phyloP scores from a whole-genome alignment of 2,888 invertebrate species.

The Heteromurus nitidus region DNA sequence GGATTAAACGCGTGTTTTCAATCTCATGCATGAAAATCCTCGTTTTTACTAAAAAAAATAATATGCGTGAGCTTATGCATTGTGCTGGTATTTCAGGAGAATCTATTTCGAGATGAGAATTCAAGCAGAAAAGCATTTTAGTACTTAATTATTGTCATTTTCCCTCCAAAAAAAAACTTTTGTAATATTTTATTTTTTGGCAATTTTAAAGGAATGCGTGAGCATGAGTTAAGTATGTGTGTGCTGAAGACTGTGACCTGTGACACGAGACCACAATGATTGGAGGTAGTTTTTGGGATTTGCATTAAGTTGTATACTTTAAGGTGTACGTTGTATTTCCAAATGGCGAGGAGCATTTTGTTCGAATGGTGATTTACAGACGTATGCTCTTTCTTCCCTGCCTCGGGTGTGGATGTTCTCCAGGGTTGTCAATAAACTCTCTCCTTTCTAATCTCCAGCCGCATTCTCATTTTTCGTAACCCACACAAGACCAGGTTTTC shows the following conservation, averaged over 20 bases:
- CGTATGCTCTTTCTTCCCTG: too few relatives aligned
- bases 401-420: too few relatives aligned
- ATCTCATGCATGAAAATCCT: neutral
- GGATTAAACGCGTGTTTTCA: too few relatives aligned
- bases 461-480: too few relatives aligned
- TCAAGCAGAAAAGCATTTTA: conserved; percentile 16
- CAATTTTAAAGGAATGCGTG: neutral
- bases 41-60: too few relatives aligned
- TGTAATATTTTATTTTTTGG: conserved; percentile 14
- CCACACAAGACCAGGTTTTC: too few relatives aligned
- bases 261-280: conserved; percentile 47
- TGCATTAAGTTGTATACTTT: conserved; percentile 17
- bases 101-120: too few relatives aligned
- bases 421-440: too few relatives aligned
- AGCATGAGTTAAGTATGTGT: too few relatives aligned
- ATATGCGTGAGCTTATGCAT: too few relatives aligned
- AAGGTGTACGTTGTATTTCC: conserved; percentile 31
- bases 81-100: too few relatives aligned
- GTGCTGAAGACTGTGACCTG: conserved; percentile 43
- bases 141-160: conserved; percentile 14
- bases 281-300: conserved; percentile 43
- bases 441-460: too few relatives aligned
- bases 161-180: conserved; percentile 7
- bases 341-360: conserved; percentile 43
- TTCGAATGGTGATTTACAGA: conserved; percentile 68